Evolutionary conservation across 2,888 invertebrate genomes (phyloP), one percentile per base, ranked within the genome.

Genomic region (Ophioninae sp.): DNA sequence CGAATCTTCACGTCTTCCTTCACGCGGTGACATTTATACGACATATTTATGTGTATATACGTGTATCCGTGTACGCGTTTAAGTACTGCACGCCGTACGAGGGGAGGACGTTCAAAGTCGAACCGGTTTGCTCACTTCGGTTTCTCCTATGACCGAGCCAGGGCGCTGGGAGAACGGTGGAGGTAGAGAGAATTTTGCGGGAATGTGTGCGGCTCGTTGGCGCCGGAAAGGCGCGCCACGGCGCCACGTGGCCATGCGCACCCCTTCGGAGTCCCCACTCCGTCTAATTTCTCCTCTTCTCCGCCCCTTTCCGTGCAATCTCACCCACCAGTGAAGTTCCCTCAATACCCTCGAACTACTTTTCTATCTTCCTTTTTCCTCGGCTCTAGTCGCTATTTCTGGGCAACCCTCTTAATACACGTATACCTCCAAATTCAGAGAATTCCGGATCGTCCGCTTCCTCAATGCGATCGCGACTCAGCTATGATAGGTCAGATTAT

Each of bases 161-260:
- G 64, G 57, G 64, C 37, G 70, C 23, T 82, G 70, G 65, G 50
- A 83, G 84, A 85, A 84, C 85, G 72, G 23, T 56, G 39, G 77
- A 50, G 74, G 37, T 39, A 65, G 72, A 81, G 88, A 88, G 88
- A 67, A 75, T 73, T 76, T 75, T 75, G 84, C 67, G 78, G 57
- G 82, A 73, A 81, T 81, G 83, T 84, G 87, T 87, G 89, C 88
- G 90, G 88, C 88, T 87, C 86, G 87, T 87, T 89, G 93, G 93
- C 93, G 93, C 93, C 93, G 89, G 89, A 87, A 89, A 89, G 92
- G 88, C 92, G 93, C 93, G 93, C 90, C 93, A 89, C 90, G 92
- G 92, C 92, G 92, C 92, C 92, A 91, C 91, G 92, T 91, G 92
- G 90, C 91, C 91, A 92, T 90, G 89, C 87, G 88, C 88, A 87